A percentile compares a stretch with the other conserved stretches of the same genome.
These are phyloP conservation scores for Esox niger DNA, from an alignment of 2,113 vertebrate species.

Conservation along the genomic window DNA sequence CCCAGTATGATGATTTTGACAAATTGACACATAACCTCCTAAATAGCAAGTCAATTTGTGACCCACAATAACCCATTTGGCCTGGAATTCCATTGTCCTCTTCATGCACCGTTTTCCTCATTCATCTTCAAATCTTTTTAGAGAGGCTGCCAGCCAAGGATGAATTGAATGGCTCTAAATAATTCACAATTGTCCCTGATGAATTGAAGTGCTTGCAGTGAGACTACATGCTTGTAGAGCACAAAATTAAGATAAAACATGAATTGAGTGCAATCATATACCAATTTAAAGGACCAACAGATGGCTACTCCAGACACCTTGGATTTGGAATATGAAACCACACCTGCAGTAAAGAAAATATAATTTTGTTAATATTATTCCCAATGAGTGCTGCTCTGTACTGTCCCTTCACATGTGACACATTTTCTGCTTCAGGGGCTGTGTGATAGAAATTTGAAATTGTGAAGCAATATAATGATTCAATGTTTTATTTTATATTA, in stretches of 20 bases:
- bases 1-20: not conserved
- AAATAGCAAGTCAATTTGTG: conserved; percentile 42
- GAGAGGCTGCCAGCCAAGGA: conserved; percentile 50
- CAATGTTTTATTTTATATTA: no score
- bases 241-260: conserved; percentile 50
- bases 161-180: conserved; percentile 45
- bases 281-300: conserved; percentile 29
- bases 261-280: conserved; percentile 44
- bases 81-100: conserved; percentile 27
- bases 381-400: not conserved
- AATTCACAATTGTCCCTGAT: conserved; percentile 41
- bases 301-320: not conserved
- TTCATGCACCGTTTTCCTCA: conserved; percentile 42
- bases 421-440: no score
- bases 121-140: conserved; percentile 48
- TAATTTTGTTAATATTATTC: not conserved
- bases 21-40: not conserved
- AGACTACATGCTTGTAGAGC: conserved; percentile 30
- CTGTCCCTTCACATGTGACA: no score
- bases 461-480: no score
- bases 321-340: no score
- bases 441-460: no score
- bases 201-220: conserved; percentile 33
- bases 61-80: conserved; percentile 37
- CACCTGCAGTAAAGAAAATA: not conserved